Percentiles rank a stretch among this genome's conserved stretches.
These are phyloP conservation scores for Chrosomus eos DNA, from an alignment of 2,797 vertebrate genomes.

Conservation along the genomic window DNA sequence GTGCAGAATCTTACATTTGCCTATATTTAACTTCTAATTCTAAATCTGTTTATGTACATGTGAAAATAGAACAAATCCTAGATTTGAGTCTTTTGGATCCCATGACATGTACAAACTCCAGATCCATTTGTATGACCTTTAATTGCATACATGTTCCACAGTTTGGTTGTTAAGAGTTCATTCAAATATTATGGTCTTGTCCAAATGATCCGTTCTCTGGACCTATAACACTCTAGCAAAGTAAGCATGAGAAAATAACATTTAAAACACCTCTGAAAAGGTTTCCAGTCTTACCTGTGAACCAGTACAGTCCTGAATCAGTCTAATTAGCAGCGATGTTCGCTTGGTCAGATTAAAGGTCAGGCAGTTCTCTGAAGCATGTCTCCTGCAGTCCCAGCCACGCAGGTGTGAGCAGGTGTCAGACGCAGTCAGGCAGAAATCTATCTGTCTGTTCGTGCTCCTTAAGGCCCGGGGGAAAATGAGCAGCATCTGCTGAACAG, in stretches of 20 bases:
- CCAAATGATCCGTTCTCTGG: background rate
- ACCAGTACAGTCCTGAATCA: conserved; percentile 27
- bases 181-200: background rate
- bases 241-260: background rate
- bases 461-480: conserved; percentile 56
- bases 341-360: conserved; percentile 68
- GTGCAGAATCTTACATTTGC: background rate
- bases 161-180: too few relatives aligned
- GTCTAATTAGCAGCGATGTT: conserved; percentile 68
- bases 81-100: background rate
- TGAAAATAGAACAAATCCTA: background rate
- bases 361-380: conserved; percentile 66
- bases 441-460: conserved; percentile 63
- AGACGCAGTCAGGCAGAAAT: conserved; percentile 70
- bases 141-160: background rate
- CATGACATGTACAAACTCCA: background rate
- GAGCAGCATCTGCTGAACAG: conserved; percentile 58
- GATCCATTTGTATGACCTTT: background rate
- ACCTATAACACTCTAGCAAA: background rate
- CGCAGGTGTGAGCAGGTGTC: conserved; percentile 66
- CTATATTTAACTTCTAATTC: background rate
- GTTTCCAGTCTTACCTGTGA: conserved; percentile 32
- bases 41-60: background rate
- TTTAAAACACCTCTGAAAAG: conserved; percentile 26
- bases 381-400: conserved; percentile 64